Conservation (phyloP, 2,113 vertebrate species). For the Sarotherodon lohbergeri region DNA sequence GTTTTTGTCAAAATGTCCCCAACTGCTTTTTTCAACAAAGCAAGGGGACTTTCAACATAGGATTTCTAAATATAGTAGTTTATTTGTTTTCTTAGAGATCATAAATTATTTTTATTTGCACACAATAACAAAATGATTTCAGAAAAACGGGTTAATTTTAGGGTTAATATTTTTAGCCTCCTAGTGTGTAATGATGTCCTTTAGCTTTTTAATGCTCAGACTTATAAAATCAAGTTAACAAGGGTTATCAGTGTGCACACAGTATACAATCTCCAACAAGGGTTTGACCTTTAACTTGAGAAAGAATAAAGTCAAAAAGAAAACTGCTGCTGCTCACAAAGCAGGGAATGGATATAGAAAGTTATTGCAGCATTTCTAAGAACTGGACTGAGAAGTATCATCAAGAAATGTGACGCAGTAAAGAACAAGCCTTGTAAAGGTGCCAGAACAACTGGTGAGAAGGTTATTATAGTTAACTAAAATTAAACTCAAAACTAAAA, state of each 20-base stretch:
- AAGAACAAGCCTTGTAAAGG: too few relatives aligned
- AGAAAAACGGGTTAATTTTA: neutral
- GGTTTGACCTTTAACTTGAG: neutral
- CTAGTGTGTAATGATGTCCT: neutral
- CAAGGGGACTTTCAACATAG: neutral
- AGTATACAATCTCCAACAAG: neutral
- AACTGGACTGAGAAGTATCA: neutral
- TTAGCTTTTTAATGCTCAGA: neutral
- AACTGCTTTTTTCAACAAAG: neutral
- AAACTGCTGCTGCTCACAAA: neutral
- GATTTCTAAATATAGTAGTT: neutral
- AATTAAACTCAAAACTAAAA: too few relatives aligned
- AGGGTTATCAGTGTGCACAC: neutral
- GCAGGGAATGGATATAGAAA: neutral
- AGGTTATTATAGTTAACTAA: too few relatives aligned
- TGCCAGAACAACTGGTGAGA: too few relatives aligned
- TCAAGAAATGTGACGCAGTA: too few relatives aligned
- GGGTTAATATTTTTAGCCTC: neutral
- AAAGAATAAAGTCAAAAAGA: neutral
- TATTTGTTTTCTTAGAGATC: neutral
- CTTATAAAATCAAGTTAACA: neutral
- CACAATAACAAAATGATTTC: neutral
- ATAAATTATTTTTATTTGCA: neutral
- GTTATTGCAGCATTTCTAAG: neutral
- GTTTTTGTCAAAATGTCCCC: neutral